Evolutionary conservation across 2,888 invertebrate species (phyloP).

Genomic region (Drepanosiphum platanoidis): DNA sequence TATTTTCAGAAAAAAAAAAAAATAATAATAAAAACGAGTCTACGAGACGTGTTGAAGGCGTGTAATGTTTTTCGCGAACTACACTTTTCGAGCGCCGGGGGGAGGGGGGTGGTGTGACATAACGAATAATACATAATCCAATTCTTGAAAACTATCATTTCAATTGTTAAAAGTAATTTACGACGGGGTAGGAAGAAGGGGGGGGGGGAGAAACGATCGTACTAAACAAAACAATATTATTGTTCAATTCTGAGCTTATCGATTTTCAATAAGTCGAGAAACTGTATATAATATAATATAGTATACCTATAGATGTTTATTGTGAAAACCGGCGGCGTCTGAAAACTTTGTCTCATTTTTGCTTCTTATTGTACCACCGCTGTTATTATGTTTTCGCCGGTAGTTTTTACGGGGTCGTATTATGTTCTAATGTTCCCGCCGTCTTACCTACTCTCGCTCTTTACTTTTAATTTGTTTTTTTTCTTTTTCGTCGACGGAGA

Average conservation of each 20-base stretch:
- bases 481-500: not conserved
- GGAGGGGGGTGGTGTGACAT: no score
- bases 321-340: not conserved
- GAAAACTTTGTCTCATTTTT: constrained; percentile 35
- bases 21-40: no score
- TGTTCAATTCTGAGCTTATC: not conserved
- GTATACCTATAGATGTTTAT: no score
- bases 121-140: not conserved
- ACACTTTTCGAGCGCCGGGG: no score
- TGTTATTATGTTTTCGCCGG: constrained; percentile 11
- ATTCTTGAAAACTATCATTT: not conserved
- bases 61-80: no score
- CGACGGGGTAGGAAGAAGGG: not conserved
- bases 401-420: constrained; percentile 9
- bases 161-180: not conserved
- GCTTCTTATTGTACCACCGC: not conserved
- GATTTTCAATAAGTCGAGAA: constrained; percentile 10
- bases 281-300: no score
- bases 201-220: not conserved
- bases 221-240: not conserved
- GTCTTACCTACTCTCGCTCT: no score
- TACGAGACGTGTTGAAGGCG: no score
- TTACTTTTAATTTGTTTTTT: constrained; percentile 10
- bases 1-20: no score
- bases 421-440: not conserved